These are phyloP conservation scores for Aix galericulata DNA, from an alignment of 2,113 vertebrate genomes.

Conservation along the genomic window DNA sequence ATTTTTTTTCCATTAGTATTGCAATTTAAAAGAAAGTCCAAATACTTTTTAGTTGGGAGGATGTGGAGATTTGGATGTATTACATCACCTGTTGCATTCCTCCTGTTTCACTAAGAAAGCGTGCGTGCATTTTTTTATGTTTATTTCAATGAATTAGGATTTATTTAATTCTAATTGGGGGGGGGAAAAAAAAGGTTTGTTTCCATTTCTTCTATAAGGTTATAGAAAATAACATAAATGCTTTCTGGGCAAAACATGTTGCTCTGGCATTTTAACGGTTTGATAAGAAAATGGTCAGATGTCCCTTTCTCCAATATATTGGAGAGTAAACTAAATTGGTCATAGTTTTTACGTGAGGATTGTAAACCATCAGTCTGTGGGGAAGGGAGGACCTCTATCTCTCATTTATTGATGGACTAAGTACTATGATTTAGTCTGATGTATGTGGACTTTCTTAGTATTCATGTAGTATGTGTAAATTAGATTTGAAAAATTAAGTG, in stretches of 20 bases:
- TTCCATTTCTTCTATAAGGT: neutral
- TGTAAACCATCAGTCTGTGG: neutral
- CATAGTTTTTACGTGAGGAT: neutral
- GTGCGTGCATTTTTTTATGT: neutral
- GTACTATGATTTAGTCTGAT: neutral
- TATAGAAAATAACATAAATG: neutral
- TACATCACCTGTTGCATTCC: neutral
- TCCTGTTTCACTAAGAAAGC: neutral
- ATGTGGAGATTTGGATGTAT: neutral
- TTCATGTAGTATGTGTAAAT: neutral
- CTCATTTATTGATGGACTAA: neutral
- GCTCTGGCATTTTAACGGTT: neutral
- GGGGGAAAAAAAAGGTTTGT: neutral
- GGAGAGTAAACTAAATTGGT: neutral
- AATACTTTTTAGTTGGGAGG: neutral
- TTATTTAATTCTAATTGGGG: conserved; percentile 29
- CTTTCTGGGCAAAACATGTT: neutral
- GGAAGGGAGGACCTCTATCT: neutral
- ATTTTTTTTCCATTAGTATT: conserved; percentile 12
- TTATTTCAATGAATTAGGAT: neutral
- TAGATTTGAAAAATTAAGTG: neutral
- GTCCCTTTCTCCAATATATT: neutral
- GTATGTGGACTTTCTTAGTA: neutral
- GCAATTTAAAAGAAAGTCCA: neutral
- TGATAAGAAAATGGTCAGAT: neutral